Conservation (phyloP, 2,888 invertebrate species). For the Caenorhabditis japonica region DNA sequence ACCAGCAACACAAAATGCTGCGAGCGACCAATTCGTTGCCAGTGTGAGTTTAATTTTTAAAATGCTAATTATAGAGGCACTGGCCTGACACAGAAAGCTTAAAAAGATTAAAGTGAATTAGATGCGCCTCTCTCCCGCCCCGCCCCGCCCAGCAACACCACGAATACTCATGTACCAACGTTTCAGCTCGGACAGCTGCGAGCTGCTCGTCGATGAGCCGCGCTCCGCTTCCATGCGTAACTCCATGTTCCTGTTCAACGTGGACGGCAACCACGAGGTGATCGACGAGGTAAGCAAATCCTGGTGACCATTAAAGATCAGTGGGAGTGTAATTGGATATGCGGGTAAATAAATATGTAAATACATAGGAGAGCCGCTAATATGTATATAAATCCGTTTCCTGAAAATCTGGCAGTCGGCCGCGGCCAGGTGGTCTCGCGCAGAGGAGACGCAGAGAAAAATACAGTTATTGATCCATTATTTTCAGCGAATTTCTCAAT, state of each 20-base stretch:
- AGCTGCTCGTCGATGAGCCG: conserved; percentile 52
- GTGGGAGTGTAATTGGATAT: too few relatives aligned
- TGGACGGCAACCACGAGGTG: conserved; percentile 48
- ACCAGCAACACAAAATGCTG: conserved; percentile 27
- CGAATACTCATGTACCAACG: conserved; percentile 27
- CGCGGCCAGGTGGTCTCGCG: too few relatives aligned
- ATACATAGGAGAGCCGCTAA: too few relatives aligned
- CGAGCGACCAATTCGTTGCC: conserved; percentile 35
- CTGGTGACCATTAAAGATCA: conserved; percentile 1
- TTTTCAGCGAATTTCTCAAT: too few relatives aligned
- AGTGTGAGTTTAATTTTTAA: conserved; percentile 36
- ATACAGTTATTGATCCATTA: too few relatives aligned
- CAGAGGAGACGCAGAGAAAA: too few relatives aligned
- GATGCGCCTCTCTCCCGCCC: neutral
- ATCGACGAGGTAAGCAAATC: conserved; percentile 37
- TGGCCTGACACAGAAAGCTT: neutral
- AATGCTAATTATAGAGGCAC: neutral
- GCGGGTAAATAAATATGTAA: too few relatives aligned
- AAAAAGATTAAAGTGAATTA: conserved; percentile 8
- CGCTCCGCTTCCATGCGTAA: conserved; percentile 54
- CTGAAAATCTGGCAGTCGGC: too few relatives aligned
- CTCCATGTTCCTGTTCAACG: conserved; percentile 59
- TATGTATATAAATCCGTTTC: too few relatives aligned
- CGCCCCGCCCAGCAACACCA: neutral
- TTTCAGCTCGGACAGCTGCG: conserved; percentile 64